Percentiles rank a stretch among this genome's conserved stretches.
These are phyloP conservation scores for Rapana venosa DNA, from an alignment of 2,888 invertebrate species.

Conservation along the genomic window DNA sequence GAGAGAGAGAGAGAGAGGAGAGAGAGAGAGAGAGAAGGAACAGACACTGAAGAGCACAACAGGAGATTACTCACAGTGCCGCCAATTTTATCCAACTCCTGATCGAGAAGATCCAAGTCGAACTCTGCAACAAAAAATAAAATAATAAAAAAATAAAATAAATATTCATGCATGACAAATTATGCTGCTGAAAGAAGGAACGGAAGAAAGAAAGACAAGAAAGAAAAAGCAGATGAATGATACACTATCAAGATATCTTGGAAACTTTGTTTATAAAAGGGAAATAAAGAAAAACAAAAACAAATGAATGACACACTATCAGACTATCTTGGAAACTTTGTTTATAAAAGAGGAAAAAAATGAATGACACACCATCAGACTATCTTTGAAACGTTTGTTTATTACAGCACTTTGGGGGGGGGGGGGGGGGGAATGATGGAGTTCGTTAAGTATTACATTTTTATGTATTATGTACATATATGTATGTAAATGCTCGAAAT, in stretches of 20 bases:
- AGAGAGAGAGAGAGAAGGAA: constrained; percentile 9
- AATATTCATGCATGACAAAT: no score
- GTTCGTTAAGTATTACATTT: no score
- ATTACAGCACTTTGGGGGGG: no score
- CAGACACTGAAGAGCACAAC: not conserved
- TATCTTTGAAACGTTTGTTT: no score
- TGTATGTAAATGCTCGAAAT: no score
- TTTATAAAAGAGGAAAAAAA: not conserved
- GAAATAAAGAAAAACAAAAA: not conserved
- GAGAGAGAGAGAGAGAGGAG: constrained; percentile 5
- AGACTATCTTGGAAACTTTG: no score
- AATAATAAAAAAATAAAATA: no score
- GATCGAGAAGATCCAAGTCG: constrained; percentile 43
- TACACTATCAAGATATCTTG: not conserved
- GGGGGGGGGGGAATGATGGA: no score
- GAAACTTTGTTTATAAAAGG: no score
- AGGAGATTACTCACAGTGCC: constrained; percentile 32
- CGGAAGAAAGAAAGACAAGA: not conserved
- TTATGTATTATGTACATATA: no score
- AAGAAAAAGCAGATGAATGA: not conserved
- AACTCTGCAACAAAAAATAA: constrained; percentile 31
- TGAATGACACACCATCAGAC: not conserved
- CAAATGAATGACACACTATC: not conserved
- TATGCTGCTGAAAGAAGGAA: not conserved
- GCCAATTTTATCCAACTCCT: constrained; percentile 44